Conservation (phyloP, 1,140 invertebrate genomes). For the Matsumurasca onukii region DNA sequence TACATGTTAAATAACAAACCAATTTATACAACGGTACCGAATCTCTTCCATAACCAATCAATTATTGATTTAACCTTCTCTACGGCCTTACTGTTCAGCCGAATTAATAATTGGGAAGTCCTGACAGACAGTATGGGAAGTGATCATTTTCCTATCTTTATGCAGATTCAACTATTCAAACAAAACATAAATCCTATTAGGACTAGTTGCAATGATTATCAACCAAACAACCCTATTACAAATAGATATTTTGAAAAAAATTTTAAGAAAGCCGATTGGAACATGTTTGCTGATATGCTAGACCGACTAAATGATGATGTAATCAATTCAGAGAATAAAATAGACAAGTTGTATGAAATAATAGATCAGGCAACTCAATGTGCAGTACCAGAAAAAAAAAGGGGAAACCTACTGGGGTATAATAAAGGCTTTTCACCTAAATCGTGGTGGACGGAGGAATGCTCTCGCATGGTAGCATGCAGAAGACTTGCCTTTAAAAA, state of each 20-base stretch:
- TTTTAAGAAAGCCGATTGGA: not conserved
- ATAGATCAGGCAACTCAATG: too few relatives aligned
- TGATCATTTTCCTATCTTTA: not conserved
- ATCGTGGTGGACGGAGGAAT: not conserved
- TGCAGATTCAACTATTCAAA: not conserved
- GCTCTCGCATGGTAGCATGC: not conserved
- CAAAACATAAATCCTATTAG: too few relatives aligned
- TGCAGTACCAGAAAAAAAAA: too few relatives aligned
- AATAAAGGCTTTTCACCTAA: too few relatives aligned
- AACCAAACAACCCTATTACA: too few relatives aligned
- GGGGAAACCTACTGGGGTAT: too few relatives aligned
- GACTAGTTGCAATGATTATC: not conserved
- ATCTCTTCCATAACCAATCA: slow-evolving; percentile 4
- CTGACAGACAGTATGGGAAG: not conserved
- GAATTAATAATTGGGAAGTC: not conserved
- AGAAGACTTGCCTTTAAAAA: not conserved
- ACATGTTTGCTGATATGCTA: not conserved
- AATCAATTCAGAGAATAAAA: not conserved
- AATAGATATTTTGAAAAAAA: too few relatives aligned
- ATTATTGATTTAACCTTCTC: not conserved
- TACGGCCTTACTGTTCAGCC: not conserved
- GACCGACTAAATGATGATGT: not conserved
- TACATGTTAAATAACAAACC: not conserved
- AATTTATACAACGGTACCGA: not conserved
- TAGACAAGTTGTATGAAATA: not conserved